These are phyloP conservation scores for Mesitornis unicolor DNA, from an alignment of 2,113 vertebrate genomes.

Conservation along the genomic window DNA sequence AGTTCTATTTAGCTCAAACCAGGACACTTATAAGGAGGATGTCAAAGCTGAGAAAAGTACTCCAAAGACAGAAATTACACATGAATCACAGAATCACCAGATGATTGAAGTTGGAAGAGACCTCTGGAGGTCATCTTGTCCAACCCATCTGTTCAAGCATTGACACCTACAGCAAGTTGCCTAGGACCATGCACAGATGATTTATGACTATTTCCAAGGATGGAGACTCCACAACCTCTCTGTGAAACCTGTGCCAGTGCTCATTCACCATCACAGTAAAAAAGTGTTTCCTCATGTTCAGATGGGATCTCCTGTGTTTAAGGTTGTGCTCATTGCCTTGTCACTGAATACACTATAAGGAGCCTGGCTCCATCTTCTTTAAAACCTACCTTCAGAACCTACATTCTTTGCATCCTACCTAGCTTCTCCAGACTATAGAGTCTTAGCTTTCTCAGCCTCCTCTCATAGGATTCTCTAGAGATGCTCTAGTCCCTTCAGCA, in stretches of 20 bases:
- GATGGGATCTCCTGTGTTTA: not conserved
- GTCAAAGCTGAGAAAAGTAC: not conserved
- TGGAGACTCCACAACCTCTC: not conserved
- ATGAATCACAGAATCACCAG: not conserved
- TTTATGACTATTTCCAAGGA: not conserved
- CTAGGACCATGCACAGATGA: not conserved
- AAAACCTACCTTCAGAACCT: not conserved
- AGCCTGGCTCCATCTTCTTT: not conserved
- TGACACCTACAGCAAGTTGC: not conserved
- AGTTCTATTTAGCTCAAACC: too few species aligned
- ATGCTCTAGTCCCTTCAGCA: not conserved
- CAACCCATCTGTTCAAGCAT: not conserved
- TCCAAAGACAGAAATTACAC: not conserved
- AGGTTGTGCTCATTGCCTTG: not conserved
- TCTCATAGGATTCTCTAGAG: not conserved
- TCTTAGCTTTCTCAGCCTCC: not conserved
- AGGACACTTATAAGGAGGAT: accelerated
- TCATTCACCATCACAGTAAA: not conserved
- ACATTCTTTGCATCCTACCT: not conserved
- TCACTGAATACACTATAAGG: not conserved
- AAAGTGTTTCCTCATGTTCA: not conserved
- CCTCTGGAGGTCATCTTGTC: not conserved
- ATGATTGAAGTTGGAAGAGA: not conserved
- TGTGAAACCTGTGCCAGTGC: not conserved
- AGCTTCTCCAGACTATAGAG: not conserved